These are phyloP conservation scores for Aleiodes alternator DNA, from an alignment of 2,888 invertebrate species.

Conservation along the genomic window DNA sequence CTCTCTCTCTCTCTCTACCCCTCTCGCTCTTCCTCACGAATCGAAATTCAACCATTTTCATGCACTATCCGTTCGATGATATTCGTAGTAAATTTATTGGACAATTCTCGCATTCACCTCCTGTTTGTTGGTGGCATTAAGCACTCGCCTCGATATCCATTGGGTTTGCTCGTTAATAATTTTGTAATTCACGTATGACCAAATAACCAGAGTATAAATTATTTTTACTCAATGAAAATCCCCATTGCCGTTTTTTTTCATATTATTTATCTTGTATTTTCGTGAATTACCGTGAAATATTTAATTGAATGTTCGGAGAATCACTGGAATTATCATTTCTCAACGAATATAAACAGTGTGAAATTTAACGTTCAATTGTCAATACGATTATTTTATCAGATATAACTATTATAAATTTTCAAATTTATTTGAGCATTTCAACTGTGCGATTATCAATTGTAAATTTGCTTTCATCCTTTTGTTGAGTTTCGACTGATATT, in stretches of 20 bases:
- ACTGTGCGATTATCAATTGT: too few relatives aligned
- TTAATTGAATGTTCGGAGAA: neutral
- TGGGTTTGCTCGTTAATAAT: conserved; percentile 61
- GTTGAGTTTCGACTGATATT: too few relatives aligned
- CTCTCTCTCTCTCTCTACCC: too few relatives aligned
- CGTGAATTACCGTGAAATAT: neutral
- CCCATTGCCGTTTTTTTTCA: neutral
- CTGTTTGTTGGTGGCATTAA: conserved; percentile 52
- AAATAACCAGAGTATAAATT: conserved; percentile 27
- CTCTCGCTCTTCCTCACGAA: conserved; percentile 19
- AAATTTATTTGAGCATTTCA: too few relatives aligned
- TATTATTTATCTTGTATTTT: neutral
- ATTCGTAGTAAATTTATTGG: conserved; percentile 50
- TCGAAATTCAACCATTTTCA: conserved; percentile 33
- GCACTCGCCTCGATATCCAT: conserved; percentile 48
- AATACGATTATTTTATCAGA: too few relatives aligned
- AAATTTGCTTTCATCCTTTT: too few relatives aligned
- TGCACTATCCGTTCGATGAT: neutral
- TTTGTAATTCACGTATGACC: conserved; percentile 60
- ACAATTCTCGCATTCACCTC: conserved; percentile 50
- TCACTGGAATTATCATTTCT: conserved; percentile 1
- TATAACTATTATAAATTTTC: too few relatives aligned
- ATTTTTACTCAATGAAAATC: conserved; percentile 10
- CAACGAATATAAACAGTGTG: neutral
- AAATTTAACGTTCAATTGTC: too few relatives aligned